These are phyloP conservation scores for Eurypyga helias DNA, from an alignment of 2,113 vertebrate species.

Conservation along the genomic window DNA sequence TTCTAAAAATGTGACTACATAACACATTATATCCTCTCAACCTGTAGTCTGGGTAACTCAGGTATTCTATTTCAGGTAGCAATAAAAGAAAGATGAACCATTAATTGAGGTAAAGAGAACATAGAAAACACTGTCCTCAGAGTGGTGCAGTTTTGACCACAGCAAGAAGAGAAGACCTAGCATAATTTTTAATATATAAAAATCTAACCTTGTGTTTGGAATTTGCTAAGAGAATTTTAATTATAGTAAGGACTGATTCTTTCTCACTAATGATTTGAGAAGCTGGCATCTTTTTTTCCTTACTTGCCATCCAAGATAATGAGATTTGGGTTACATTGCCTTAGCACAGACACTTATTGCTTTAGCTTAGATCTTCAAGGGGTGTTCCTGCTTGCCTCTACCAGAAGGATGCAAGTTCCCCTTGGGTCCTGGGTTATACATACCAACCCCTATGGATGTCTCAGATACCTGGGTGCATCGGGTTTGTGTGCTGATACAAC, in stretches of 20 bases:
- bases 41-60: background rate
- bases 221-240: background rate
- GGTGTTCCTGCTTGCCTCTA: background rate
- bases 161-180: background rate
- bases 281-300: background rate
- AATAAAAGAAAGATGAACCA: background rate
- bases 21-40: constrained; percentile 2
- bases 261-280: background rate
- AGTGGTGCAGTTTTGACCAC: background rate
- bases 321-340: background rate
- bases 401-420: background rate
- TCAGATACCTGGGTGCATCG: background rate
- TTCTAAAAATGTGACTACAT: constrained; percentile 38
- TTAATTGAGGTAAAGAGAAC: background rate
- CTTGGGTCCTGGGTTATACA: background rate
- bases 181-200: background rate
- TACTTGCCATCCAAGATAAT: background rate
- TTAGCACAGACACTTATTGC: background rate
- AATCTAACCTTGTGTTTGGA: background rate
- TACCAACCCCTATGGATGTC: background rate
- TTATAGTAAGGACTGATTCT: background rate
- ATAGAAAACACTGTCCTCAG: background rate
- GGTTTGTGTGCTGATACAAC: background rate
- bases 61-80: background rate
- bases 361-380: background rate